Evolutionary conservation across 2,888 invertebrate species (phyloP).

Genomic region (Synergus laeviventris): DNA sequence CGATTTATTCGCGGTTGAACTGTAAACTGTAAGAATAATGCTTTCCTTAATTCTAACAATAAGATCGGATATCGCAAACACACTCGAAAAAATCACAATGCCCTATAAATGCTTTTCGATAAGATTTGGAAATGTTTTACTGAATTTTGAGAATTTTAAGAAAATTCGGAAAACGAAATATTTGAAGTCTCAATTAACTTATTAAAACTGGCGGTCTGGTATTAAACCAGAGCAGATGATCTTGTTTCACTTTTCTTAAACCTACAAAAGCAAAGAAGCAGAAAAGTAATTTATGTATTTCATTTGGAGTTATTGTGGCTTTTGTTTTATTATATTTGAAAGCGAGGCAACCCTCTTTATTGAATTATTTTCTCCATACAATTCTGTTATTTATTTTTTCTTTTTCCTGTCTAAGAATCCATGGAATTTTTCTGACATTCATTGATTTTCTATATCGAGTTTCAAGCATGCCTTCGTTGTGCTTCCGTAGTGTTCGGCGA

Average conservation of each 20-base stretch:
- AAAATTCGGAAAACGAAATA: too few relatives aligned
- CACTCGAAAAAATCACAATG: too few relatives aligned
- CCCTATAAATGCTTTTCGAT: too few relatives aligned
- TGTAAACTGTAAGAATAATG: not conserved
- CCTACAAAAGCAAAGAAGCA: too few relatives aligned
- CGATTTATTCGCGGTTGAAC: conserved; percentile 51
- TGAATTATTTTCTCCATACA: not conserved
- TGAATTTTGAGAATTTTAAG: too few relatives aligned
- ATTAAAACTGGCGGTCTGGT: not conserved
- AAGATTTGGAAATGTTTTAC: too few relatives aligned
- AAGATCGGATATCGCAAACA: not conserved
- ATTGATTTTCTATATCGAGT: conserved; percentile 6
- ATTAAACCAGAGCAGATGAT: not conserved
- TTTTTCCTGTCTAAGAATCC: not conserved
- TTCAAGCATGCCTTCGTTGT: conserved; percentile 41
- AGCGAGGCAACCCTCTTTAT: not conserved
- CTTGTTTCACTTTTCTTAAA: too few relatives aligned
- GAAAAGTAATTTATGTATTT: too few relatives aligned
- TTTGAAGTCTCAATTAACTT: too few relatives aligned
- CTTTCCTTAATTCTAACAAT: not conserved
- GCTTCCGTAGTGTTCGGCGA: conserved; percentile 46
- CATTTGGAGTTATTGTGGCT: too few relatives aligned
- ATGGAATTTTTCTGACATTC: not conserved
- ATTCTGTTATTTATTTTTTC: not conserved
- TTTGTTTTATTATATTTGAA: too few relatives aligned